Percentiles rank a stretch among this genome's conserved stretches.
Conservation (phyloP, 1,140 invertebrate genomes). For the Stratiolaelaps scimitus region DNA sequence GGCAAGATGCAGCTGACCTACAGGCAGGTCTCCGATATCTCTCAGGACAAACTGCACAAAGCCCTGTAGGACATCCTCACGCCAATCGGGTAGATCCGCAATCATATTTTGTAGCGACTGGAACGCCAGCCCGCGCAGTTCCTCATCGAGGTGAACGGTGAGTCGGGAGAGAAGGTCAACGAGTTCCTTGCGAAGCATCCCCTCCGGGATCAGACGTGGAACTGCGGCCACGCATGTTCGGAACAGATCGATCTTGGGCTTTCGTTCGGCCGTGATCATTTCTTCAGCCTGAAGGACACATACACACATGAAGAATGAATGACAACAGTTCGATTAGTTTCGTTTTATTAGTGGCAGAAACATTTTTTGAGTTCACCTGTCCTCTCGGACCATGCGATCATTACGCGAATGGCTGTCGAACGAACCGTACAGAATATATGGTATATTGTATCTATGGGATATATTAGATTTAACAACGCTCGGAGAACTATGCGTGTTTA, state of each 20-base stretch:
- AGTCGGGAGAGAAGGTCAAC: conserved; percentile 80
- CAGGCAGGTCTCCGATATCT: conserved; percentile 68
- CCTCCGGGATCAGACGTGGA: conserved; percentile 89
- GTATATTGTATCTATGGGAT: no score
- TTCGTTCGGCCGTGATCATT: conserved; percentile 90
- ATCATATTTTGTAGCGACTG: conserved; percentile 91
- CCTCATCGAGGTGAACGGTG: conserved; percentile 62
- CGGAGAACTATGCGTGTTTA: no score
- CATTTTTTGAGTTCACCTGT: no score
- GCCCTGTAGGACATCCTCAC: conserved; percentile 83
- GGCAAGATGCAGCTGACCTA: conserved; percentile 60
- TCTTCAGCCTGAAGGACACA: conserved; percentile 67
- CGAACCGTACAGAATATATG: no score
- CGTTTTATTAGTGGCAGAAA: no score
- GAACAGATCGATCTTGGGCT: conserved; percentile 93
- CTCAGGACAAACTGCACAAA: conserved; percentile 88
- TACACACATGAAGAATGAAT: no score
- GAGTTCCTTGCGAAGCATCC: conserved; percentile 80
- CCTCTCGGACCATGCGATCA: no score
- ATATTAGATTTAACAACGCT: no score
- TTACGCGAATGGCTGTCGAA: no score
- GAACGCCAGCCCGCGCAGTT: conserved; percentile 64
- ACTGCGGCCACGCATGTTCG: conserved; percentile 96
- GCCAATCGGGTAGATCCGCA: conserved; percentile 89
- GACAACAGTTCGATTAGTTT: no score